Evolutionary conservation across 2,797 vertebrate species (phyloP).

Genomic region (Champsocephalus gunnari): DNA sequence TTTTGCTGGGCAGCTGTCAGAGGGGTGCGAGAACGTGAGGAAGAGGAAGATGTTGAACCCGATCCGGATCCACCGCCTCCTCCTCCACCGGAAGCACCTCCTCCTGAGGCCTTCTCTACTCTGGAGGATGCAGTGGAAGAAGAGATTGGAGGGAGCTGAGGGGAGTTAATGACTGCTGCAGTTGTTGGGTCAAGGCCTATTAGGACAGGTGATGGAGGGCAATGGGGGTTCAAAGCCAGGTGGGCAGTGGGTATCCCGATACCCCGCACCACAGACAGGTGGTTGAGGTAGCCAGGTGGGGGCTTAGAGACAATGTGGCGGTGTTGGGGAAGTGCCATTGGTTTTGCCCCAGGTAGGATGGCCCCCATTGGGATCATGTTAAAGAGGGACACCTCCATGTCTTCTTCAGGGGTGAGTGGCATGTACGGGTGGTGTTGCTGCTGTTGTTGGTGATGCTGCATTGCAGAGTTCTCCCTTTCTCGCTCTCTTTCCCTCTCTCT

Average conservation of each 20-base stretch:
- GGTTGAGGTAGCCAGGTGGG: constrained; percentile 86
- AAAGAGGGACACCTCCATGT: constrained; percentile 91
- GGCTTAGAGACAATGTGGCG: constrained; percentile 87
- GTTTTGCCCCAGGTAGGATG: constrained; percentile 78
- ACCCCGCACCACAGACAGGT: constrained; percentile 83
- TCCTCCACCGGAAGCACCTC: constrained; percentile 69
- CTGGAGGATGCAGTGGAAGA: constrained; percentile 75
- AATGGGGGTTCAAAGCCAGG: constrained; percentile 82
- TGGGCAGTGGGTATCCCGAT: constrained; percentile 80
- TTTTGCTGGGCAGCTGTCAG: constrained; percentile 93
- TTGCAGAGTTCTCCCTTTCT: constrained; percentile 67
- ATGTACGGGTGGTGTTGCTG: constrained; percentile 79
- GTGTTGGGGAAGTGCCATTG: constrained; percentile 78
- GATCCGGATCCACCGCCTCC: constrained; percentile 75
- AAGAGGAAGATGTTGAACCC: constrained; percentile 79
- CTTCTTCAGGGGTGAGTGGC: constrained; percentile 87
- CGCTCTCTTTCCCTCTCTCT: constrained; percentile 72
- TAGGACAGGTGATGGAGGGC: constrained; percentile 84
- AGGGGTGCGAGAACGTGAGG: constrained; percentile 90
- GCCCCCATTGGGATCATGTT: constrained; percentile 85
- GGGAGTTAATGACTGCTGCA: constrained; percentile 71
- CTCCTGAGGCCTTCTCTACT: constrained; percentile 84
- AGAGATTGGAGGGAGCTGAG: constrained; percentile 81
- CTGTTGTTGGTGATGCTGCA: constrained; percentile 60
- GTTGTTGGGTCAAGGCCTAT: constrained; percentile 80